A percentile compares a stretch with the other conserved stretches of the same genome.
Conservation (phyloP, 2,797 vertebrate species). For the Helarctos malayanus region DNA sequence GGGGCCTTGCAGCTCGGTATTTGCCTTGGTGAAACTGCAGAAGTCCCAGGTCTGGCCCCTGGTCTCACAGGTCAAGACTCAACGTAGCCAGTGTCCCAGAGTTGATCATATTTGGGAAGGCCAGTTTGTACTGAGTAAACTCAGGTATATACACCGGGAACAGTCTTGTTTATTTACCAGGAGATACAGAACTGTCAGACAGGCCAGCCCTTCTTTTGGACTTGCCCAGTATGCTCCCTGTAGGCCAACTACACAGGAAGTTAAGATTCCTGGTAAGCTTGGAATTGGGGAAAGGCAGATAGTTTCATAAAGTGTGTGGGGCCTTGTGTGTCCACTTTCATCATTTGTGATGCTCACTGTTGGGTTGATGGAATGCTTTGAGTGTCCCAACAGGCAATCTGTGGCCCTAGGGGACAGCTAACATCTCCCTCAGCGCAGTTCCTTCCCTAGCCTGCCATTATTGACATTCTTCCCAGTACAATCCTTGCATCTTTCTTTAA, state of each 20-base stretch:
- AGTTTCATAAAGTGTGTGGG: not conserved
- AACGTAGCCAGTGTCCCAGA: not conserved
- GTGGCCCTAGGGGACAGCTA: no score
- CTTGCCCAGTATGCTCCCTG: rapidly evolving
- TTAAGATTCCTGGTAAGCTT: not conserved
- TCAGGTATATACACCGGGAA: not conserved
- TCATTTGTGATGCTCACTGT: rapidly evolving
- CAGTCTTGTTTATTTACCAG: not conserved
- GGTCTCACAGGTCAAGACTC: not conserved
- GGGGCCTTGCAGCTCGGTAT: not conserved
- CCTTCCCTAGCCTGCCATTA: not conserved
- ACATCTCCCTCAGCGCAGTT: not conserved
- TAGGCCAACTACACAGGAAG: not conserved
- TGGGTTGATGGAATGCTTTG: rapidly evolving
- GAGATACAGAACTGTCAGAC: not conserved
- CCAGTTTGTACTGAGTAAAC: not conserved
- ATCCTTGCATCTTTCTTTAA: not conserved
- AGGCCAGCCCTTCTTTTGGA: not conserved
- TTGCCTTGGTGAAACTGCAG: not conserved
- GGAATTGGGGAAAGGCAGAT: not conserved
- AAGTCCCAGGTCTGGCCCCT: not conserved
- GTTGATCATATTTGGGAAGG: not conserved
- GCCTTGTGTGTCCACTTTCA: not conserved
- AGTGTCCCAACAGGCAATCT: not conserved
- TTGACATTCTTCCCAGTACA: not conserved